Conservation (phyloP, 2,888 invertebrate genomes). For the Priocnemis perturbator region DNA sequence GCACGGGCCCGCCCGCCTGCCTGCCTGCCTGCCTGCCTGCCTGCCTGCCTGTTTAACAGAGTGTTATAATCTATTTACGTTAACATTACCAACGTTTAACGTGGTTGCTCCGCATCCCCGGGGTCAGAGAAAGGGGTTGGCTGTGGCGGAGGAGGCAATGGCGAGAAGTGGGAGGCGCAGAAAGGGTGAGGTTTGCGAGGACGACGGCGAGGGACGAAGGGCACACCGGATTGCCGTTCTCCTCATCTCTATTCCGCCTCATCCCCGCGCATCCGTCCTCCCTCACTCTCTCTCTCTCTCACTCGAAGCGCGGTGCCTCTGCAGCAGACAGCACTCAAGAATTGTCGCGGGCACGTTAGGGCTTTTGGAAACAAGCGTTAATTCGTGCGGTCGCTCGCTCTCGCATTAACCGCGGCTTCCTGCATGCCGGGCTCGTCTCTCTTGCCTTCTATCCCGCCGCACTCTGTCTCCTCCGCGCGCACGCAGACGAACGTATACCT, state of each 20-base stretch:
- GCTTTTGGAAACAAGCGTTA: conserved; percentile 74
- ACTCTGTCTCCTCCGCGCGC: background rate
- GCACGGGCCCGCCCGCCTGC: conserved; percentile 50
- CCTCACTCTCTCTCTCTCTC: conserved; percentile 11
- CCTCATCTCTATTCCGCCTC: conserved; percentile 14
- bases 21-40: conserved; percentile 55
- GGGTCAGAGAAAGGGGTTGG: conserved; percentile 67
- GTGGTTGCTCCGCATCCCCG: conserved; percentile 70
- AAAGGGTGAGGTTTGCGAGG: conserved; percentile 24
- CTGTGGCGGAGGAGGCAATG: conserved; percentile 39
- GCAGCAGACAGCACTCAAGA: conserved; percentile 75
- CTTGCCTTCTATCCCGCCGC: conserved; percentile 4
- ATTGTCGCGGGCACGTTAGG: conserved; percentile 75
- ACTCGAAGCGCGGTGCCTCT: conserved; percentile 56
- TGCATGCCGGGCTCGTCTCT: conserved; percentile 32
- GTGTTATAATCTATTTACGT: conserved; percentile 76
- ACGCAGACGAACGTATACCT: background rate
- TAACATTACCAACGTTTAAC: conserved; percentile 76
- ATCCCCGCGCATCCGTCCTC: conserved; percentile 14
- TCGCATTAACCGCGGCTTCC: conserved; percentile 50
- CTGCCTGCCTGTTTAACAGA: conserved; percentile 75
- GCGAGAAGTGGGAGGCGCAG: conserved; percentile 45
- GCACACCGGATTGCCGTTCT: conserved; percentile 33
- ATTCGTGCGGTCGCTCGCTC: conserved; percentile 69
- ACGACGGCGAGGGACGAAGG: conserved; percentile 10